Evolutionary conservation across 2,113 vertebrate genomes (phyloP), one percentile per base, ranked within the genome.

Genomic region (Pycnonotus jocosus): DNA sequence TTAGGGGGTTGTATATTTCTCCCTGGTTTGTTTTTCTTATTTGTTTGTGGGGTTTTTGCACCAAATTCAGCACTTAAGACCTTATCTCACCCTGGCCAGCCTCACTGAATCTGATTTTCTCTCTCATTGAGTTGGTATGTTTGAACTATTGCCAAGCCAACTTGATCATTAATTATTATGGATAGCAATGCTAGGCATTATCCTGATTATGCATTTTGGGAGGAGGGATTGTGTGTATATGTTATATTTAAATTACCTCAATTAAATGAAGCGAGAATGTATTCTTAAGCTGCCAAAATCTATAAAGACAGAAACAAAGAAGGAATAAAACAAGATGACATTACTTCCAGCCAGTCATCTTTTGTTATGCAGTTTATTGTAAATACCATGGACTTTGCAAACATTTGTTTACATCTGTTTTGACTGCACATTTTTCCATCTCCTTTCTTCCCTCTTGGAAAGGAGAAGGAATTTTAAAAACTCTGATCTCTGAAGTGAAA

Each of bases 1-100:
- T 48, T n/a, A 4, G 7, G 5, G 1, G 3, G 0, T 4, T 23
- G 3, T 38, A 7, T 44, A 33, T 76, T 73, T 74, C 2, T 3
- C 0, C 5, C 15, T 54, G 5, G 22, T 56, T 80, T 71, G 11
- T 12, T 82, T 91, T 86, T 45, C 15, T 38, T 45, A 9, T 44
- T 84, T 81, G 0, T 65, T 84, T 53, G 12, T 76, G 33, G 15
- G 2, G 0, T 2, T 77, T 66, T 91, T 92, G 9, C 15, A 76
- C 16, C 12, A 35, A 45, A 13, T 16, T 78, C 5, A 3, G 9
- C 2, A 2, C 27, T 35, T 35, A 81, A 24, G 47, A 70, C 38
- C 44, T 84, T 77, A 70, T 66, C 38, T 88, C 21, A 78, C 33
- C 56, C 53, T 87, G 42, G 7, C 3, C 50, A 81, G 33, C 12